Conservation (phyloP, 2,113 vertebrate genomes). For the Castor canadensis region DNA sequence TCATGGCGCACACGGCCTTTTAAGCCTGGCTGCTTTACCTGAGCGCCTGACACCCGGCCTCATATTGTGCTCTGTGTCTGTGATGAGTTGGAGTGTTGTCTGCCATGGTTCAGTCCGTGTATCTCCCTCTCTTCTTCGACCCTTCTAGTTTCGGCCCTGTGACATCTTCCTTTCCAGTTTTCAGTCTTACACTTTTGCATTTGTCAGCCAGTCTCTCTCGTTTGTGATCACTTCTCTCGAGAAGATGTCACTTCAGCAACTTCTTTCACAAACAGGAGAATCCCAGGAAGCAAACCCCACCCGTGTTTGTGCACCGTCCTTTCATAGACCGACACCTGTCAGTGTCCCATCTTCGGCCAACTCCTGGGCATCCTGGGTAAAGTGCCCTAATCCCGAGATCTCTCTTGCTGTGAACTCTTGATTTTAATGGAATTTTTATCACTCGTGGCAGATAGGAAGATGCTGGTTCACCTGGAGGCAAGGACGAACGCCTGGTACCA, state of each 20-base stretch:
- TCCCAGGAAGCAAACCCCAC: background rate
- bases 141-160: background rate
- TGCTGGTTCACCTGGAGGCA: background rate
- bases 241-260: background rate
- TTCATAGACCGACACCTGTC: background rate
- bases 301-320: background rate
- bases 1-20: accelerated
- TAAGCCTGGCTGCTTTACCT: background rate
- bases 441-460: background rate
- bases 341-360: background rate
- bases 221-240: background rate
- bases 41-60: accelerated
- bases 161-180: background rate
- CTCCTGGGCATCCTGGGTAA: background rate
- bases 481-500: background rate
- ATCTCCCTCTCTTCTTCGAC: background rate
- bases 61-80: background rate
- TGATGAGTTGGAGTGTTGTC: accelerated
- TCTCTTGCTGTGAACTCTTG: background rate
- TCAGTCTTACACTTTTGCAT: background rate
- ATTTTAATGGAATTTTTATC: slow-evolving; percentile 19
- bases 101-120: background rate
- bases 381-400: background rate
- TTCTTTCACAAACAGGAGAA: background rate
- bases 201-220: background rate